Conservation (phyloP, 2,888 invertebrate genomes). For the Pristionchus fissidentatus region DNA sequence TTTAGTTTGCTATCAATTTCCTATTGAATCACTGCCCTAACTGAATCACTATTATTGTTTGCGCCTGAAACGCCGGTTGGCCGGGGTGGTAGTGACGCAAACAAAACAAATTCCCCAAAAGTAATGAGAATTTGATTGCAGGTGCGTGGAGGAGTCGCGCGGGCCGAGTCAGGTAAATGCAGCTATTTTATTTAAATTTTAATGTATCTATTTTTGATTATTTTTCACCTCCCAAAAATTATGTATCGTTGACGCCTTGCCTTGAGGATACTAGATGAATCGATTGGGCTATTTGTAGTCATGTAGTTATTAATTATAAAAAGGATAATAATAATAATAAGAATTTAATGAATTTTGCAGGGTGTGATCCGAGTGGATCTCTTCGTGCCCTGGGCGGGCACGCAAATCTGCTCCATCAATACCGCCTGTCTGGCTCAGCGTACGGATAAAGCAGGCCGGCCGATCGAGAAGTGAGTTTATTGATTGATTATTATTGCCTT, state of each 20-base stretch:
- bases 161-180: neutral
- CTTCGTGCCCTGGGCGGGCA: slow-evolving; percentile 26
- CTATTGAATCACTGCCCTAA: too few relatives aligned
- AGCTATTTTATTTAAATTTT: neutral
- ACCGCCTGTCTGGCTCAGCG: slow-evolving; percentile 15
- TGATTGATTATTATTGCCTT: too few relatives aligned
- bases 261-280: neutral
- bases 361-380: slow-evolving; percentile 43
- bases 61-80: too few relatives aligned
- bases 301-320: neutral
- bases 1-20: too few relatives aligned
- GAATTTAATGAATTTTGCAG: neutral
- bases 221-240: neutral
- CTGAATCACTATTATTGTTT: too few relatives aligned
- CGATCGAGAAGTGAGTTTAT: slow-evolving; percentile 41
- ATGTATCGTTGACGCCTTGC: neutral
- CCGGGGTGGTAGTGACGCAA: too few relatives aligned
- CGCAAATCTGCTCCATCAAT: slow-evolving; percentile 12
- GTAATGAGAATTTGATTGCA: neutral
- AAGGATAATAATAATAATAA: neutral
- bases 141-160: slow-evolving; percentile 25
- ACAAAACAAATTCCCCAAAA: too few relatives aligned
- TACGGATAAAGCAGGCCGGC: neutral
- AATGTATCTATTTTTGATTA: neutral
- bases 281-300: too few relatives aligned